These are phyloP conservation scores for Saccostrea glomerata DNA, from an alignment of 1,140 invertebrate species.

Conservation along the genomic window DNA sequence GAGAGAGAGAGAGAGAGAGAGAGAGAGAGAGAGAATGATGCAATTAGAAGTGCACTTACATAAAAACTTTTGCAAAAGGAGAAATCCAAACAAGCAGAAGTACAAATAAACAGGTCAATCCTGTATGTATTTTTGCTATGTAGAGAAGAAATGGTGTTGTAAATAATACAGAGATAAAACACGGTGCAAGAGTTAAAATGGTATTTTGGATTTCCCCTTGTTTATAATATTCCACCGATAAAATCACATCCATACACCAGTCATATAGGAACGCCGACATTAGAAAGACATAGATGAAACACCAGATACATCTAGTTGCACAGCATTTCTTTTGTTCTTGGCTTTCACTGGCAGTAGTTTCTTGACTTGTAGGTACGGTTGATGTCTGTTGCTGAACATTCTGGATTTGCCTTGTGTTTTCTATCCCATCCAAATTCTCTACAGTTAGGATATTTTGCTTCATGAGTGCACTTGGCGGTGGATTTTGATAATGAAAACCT, in stretches of 20 bases:
- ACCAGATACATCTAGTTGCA: not conserved
- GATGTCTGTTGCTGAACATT: too few relatives aligned
- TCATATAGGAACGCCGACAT: not conserved
- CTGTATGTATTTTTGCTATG: not conserved
- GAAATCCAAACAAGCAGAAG: not conserved
- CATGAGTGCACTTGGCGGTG: not conserved
- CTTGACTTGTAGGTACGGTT: not conserved
- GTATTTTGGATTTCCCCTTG: not conserved
- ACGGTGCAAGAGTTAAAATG: too few relatives aligned
- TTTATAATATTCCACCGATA: not conserved
- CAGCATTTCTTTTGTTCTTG: not conserved
- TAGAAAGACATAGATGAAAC: not conserved
- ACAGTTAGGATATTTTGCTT: too few relatives aligned
- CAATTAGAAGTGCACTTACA: too few relatives aligned
- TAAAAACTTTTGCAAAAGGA: not conserved
- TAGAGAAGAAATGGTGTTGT: not conserved
- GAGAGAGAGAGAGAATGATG: too few relatives aligned
- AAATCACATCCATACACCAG: not conserved
- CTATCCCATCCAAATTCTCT: not conserved
- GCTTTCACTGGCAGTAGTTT: not conserved
- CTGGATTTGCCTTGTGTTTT: not conserved
- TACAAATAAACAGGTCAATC: not conserved
- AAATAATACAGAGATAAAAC: not conserved
- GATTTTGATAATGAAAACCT: too few relatives aligned
- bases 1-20: too few relatives aligned